Evolutionary conservation across 2,888 invertebrate species (phyloP).

Genomic region (Drosophila ustulata): DNA sequence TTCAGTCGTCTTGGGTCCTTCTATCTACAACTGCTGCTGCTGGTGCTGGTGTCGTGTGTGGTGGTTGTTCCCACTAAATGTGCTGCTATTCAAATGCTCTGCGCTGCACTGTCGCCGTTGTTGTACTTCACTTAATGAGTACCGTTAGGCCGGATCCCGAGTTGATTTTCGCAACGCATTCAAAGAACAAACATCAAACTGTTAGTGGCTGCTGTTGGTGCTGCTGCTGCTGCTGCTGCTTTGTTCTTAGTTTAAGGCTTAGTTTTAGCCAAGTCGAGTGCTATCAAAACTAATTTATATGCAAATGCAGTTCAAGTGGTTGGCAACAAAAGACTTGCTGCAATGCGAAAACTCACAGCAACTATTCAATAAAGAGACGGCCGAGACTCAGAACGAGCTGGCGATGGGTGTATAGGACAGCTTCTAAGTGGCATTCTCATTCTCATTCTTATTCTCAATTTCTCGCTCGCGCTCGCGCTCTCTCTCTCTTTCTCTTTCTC

Average conservation of each 20-base stretch:
- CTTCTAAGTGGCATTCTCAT: conserved; percentile 49
- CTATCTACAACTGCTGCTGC: conserved; percentile 7
- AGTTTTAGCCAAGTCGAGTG: conserved; percentile 28
- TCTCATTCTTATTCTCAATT: conserved; percentile 26
- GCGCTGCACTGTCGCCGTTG: conserved; percentile 23
- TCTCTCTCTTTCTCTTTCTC: background rate
- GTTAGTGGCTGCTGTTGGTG: conserved; percentile 40
- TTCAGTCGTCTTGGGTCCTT: conserved; percentile 17
- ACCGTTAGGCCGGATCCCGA: conserved; percentile 66
- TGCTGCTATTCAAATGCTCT: conserved; percentile 53
- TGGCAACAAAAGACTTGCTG: conserved; percentile 61
- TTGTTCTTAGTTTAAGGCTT: conserved; percentile 25
- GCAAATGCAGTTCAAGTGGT: conserved; percentile 79
- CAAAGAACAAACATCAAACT: conserved; percentile 73
- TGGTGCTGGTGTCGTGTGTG: conserved; percentile 52
- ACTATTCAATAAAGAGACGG: conserved; percentile 55
- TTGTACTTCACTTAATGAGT: conserved; percentile 76
- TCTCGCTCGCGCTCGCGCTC: conserved; percentile 20
- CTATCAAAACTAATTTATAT: conserved; percentile 79
- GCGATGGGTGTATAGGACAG: conserved; percentile 4
- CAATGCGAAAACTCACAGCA: conserved; percentile 48
- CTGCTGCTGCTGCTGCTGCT: conserved; percentile 9
- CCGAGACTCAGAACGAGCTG: conserved; percentile 38
- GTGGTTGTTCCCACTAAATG: conserved; percentile 62
- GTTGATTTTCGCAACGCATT: conserved; percentile 72